These are phyloP conservation scores for Esox masquinongy DNA, from an alignment of 2,797 vertebrate genomes.

Conservation along the genomic window DNA sequence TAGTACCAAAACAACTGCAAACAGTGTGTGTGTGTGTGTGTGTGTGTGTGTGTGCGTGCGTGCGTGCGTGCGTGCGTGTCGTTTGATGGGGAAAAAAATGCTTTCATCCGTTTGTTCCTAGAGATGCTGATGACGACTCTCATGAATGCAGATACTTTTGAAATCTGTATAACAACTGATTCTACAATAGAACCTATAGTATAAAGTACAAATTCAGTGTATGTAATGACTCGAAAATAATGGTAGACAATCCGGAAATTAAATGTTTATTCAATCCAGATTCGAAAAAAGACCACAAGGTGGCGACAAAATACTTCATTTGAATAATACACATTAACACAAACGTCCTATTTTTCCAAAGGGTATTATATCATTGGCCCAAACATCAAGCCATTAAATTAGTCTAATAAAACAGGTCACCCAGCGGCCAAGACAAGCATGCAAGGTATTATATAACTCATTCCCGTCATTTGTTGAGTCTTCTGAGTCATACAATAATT, in stretches of 20 bases:
- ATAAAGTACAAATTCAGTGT: too few species aligned
- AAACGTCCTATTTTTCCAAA: background rate
- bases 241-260: background rate
- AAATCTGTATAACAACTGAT: background rate
- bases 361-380: background rate
- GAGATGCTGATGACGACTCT: background rate
- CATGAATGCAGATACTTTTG: background rate
- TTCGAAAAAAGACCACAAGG: background rate
- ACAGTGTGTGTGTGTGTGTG: too few species aligned
- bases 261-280: background rate
- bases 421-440: background rate
- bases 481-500: background rate
- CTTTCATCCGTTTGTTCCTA: too few species aligned
- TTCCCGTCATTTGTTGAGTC: conserved; percentile 1
- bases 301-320: background rate
- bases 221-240: background rate
- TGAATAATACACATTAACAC: background rate
- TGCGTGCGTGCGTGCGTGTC: too few species aligned
- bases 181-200: background rate
- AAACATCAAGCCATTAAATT: background rate
- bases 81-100: too few species aligned
- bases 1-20: too few species aligned
- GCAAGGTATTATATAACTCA: background rate
- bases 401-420: background rate
- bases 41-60: too few species aligned